These are phyloP conservation scores for Mus caroli DNA, from an alignment of 2,797 vertebrate genomes.

Conservation along the genomic window DNA sequence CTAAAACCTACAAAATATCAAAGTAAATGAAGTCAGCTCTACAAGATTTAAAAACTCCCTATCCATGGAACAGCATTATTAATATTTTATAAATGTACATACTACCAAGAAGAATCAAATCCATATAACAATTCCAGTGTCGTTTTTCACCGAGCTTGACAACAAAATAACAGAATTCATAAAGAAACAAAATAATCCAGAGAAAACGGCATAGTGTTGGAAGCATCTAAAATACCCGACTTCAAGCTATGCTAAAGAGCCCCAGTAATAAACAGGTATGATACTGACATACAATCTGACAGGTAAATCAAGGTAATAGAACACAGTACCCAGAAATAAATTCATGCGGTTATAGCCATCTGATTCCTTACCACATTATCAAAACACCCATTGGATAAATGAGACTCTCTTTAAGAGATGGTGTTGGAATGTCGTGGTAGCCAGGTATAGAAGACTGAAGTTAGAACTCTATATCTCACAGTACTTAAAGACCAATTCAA, in stretches of 20 bases:
- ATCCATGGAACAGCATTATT: not conserved
- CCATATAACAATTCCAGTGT: not conserved
- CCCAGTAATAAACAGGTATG: not conserved
- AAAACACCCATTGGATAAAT: not conserved
- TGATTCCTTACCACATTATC: too few species aligned
- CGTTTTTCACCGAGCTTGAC: not conserved
- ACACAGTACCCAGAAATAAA: not conserved
- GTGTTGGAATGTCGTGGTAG: not conserved
- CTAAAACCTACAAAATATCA: not conserved
- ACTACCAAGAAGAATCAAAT: not conserved
- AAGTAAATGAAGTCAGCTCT: not conserved
- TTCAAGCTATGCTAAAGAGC: not conserved
- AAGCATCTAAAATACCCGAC: not conserved
- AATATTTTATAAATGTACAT: not conserved
- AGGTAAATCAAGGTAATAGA: not conserved
- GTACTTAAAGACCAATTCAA: not conserved
- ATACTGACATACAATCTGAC: not conserved
- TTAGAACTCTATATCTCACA: not conserved
- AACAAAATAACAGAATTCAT: not conserved
- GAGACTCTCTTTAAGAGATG: not conserved
- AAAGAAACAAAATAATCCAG: not conserved
- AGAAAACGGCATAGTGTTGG: not conserved
- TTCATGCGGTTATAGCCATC: not conserved
- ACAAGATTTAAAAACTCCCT: not conserved
- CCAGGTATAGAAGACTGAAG: not conserved